Base-by-base conservation (phyloP, 1,140 invertebrate species). In the Pteromalus puparum region DNA sequence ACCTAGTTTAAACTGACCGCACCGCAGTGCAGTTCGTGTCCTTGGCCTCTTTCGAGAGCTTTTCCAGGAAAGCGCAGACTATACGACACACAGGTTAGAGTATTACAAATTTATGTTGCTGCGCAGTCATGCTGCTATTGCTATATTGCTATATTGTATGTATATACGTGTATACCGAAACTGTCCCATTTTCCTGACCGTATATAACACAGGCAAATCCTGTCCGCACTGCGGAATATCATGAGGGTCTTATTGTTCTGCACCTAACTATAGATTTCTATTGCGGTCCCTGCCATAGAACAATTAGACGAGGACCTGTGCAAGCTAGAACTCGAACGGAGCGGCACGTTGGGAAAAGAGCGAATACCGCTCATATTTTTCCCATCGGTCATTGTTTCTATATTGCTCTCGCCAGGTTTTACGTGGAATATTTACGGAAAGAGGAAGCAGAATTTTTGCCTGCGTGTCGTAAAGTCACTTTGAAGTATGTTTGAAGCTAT, bases 251-350 rank as follows among this genome's bases (percentile, higher is more conserved):
- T 21, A n/a, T 61, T 61, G 53, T 61, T 6, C 67, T 12, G 3
- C 18, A 86, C 86, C 85, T 88, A 88, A 86, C 82, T 85, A 82
- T 86, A 86, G 18, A 61, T 61, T 70, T 28, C 67, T 70, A 70
- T 88, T 87, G 82, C 83, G 78, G 70, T 0, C 0, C 1, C 67
- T 26, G 81, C 72, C 86, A 88, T 86, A 87, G 76, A 88, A 86
- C 76, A 67, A 83, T 86, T 48, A 77, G 80, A 75, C 83, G 86
- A 21, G 79, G 83, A 24, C 34, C 67, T 70, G 67, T 42, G 38
- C 67, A 72, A 30, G 79, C 67, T 1, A 21, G 42, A 73, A 70
- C 26, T 38, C 9, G 26, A 70, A 10, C n/a, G 1, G 5, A 4
- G 10, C 5, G 10, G 2, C 18, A n/a, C 6, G n/a, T 10, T 10